Conservation (phyloP, 1,140 invertebrate species). For the Ditylenchus dipsaci region DNA sequence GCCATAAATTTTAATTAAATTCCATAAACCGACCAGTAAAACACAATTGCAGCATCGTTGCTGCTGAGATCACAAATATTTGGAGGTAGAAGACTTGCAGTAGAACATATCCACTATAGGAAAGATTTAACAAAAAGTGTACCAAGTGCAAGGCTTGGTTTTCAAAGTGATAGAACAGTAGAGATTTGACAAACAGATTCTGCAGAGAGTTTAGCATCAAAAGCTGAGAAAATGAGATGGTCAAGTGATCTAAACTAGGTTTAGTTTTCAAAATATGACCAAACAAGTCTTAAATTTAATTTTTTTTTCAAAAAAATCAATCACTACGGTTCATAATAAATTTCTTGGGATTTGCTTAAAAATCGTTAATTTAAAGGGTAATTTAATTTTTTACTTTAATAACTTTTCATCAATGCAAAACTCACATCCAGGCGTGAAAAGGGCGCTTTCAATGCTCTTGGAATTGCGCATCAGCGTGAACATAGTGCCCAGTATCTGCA, state of each 20-base stretch:
- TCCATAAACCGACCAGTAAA: neutral
- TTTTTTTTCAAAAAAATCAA: no score
- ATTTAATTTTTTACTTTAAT: no score
- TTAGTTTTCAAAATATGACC: neutral
- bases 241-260: neutral
- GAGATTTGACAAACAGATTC: conserved; percentile 12
- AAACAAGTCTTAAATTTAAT: neutral
- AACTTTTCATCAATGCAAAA: no score
- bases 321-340: no score
- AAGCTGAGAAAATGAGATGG: conserved; percentile 8
- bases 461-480: neutral
- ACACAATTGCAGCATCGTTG: conserved; percentile 16
- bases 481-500: conserved; percentile 24
- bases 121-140: neutral
- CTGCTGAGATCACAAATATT: conserved; percentile 20
- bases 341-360: no score
- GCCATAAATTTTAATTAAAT: neutral
- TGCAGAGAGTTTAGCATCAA: conserved; percentile 10
- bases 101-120: conserved; percentile 4
- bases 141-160: conserved; percentile 22
- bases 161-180: conserved; percentile 17
- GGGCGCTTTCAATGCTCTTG: neutral
- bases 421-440: neutral
- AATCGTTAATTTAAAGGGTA: no score
- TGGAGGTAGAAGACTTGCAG: conserved; percentile 28